These are phyloP conservation scores for Muscina levida DNA, from an alignment of 2,888 invertebrate species.

Conservation along the genomic window DNA sequence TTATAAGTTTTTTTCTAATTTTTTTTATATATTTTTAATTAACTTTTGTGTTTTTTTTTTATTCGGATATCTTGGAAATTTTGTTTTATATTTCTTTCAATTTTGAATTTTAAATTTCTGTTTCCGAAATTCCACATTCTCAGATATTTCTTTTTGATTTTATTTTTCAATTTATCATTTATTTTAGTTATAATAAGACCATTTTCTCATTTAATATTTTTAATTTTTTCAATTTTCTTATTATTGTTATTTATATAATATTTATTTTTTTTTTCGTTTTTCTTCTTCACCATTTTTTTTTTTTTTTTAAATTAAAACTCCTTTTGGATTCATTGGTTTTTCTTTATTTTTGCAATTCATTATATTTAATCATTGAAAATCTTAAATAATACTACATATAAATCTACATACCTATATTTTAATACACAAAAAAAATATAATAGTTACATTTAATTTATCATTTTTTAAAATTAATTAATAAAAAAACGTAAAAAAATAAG, in stretches of 20 bases:
- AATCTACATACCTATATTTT: constrained; percentile 77
- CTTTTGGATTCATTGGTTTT: constrained; percentile 60
- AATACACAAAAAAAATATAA: constrained; percentile 69
- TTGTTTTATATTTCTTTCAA: neutral
- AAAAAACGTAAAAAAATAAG: constrained; percentile 55
- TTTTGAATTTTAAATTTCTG: constrained; percentile 21
- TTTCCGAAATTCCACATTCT: constrained; percentile 20
- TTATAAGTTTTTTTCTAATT: constrained; percentile 9
- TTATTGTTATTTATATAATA: neutral
- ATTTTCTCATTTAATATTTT: neutral
- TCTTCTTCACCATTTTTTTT: too few relatives aligned
- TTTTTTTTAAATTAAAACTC: neutral
- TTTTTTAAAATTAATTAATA: constrained; percentile 66
- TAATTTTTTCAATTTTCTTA: neutral
- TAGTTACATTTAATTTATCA: constrained; percentile 74
- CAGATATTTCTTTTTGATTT: constrained; percentile 26
- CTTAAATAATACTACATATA: constrained; percentile 76
- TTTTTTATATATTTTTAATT: constrained; percentile 10
- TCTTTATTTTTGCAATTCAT: constrained; percentile 69
- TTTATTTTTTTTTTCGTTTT: constrained; percentile 23
- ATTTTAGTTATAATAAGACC: constrained; percentile 8
- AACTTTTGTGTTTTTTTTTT: neutral
- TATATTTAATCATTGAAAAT: constrained; percentile 70
- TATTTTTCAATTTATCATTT: constrained; percentile 5
- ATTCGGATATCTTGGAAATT: neutral